phyloP scores from a whole-genome alignment of 92 coral and sea anemone genomes.

The Parazoanthus darwini region DNA sequence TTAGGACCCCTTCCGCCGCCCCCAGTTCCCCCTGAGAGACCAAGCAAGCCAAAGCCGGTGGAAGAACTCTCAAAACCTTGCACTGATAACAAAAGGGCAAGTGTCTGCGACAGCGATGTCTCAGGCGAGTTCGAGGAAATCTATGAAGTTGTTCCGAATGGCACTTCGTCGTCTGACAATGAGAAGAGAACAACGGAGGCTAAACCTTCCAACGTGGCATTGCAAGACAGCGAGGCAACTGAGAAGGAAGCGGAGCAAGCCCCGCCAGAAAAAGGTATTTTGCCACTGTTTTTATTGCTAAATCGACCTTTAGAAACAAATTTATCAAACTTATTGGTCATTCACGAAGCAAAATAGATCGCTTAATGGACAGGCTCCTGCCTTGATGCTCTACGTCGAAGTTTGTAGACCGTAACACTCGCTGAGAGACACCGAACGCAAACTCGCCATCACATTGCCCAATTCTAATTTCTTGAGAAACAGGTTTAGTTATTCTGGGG shows the following conservation, averaged over 20 bases:
- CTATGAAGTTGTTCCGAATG: constrained; percentile 68
- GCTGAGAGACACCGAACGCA: too few species aligned
- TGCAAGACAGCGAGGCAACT: background rate
- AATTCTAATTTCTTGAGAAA: too few species aligned
- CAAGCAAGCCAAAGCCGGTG: constrained; percentile 61
- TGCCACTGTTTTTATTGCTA: background rate
- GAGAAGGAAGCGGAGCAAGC: background rate
- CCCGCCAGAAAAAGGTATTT: background rate
- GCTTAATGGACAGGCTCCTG: too few species aligned
- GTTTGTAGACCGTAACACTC: too few species aligned
- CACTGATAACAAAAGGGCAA: constrained; percentile 26
- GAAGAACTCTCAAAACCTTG: background rate
- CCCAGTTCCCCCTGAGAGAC: constrained; percentile 64
- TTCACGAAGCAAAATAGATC: too few species aligned
- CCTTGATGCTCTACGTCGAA: too few species aligned
- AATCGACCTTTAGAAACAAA: background rate
- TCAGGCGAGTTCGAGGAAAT: constrained; percentile 68
- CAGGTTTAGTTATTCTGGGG: too few species aligned
- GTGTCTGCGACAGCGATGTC: constrained; percentile 44
- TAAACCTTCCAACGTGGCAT: background rate
- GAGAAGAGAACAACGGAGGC: constrained; percentile 48
- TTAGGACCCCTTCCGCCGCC: constrained; percentile 84
- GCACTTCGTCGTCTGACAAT: constrained; percentile 58
- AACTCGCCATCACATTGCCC: too few species aligned
- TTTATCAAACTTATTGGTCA: too few species aligned